These are phyloP conservation scores for Drepanosiphum platanoidis DNA, from an alignment of 2,888 invertebrate genomes.

Conservation along the genomic window DNA sequence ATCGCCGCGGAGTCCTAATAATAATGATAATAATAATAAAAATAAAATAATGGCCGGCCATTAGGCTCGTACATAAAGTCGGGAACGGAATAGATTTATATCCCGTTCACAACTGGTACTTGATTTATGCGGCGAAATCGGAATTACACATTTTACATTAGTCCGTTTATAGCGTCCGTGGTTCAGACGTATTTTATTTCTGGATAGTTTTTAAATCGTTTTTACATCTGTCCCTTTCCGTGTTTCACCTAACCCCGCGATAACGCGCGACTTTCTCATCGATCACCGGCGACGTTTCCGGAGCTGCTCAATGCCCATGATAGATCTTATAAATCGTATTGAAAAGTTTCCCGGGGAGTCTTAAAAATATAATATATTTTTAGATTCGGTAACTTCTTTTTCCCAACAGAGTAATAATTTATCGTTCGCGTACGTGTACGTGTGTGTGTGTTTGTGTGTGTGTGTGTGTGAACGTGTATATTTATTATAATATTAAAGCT, in stretches of 20 bases:
- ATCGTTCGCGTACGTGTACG: not conserved
- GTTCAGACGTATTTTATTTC: slow-evolving; percentile 46
- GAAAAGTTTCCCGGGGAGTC: not conserved
- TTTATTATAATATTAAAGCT: not conserved
- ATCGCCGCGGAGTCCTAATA: slow-evolving; percentile 20
- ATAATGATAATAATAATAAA: no score
- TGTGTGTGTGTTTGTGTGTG: not conserved
- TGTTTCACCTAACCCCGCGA: not conserved
- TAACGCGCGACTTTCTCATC: slow-evolving; percentile 1
- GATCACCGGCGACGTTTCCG: slow-evolving; percentile 38
- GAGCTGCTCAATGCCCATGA: not conserved
- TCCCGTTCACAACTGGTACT: slow-evolving; percentile 46
- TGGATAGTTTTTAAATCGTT: slow-evolving; percentile 49
- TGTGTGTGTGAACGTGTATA: not conserved
- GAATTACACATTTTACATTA: slow-evolving; percentile 59
- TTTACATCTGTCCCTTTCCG: slow-evolving; percentile 33
- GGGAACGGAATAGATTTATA: slow-evolving; percentile 36
- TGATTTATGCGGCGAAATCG: slow-evolving; percentile 54
- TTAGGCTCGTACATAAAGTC: slow-evolving; percentile 41
- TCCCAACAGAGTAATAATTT: not conserved
- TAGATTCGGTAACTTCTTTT: slow-evolving; percentile 8
- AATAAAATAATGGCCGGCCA: slow-evolving; percentile 51
- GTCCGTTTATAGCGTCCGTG: slow-evolving; percentile 43
- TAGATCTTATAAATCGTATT: not conserved
- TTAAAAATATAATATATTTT: slow-evolving; percentile 14